phyloP scores from a whole-genome alignment of 2,888 invertebrate species.

The Hyposoter dolosus region DNA sequence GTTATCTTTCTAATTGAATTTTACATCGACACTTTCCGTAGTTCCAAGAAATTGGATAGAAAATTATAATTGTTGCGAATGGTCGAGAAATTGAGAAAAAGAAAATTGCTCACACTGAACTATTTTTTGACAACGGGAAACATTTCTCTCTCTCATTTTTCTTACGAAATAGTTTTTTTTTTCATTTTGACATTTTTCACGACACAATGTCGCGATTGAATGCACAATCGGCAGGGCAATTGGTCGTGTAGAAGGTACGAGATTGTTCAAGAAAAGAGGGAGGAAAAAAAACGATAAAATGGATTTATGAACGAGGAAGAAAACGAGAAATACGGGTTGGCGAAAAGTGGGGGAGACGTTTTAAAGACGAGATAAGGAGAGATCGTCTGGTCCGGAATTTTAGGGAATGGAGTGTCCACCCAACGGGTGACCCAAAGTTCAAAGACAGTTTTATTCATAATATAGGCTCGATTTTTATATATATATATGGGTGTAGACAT shows the following conservation, averaged over 20 bases:
- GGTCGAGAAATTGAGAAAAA: neutral
- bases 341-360: slow-evolving; percentile 21
- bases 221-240: neutral
- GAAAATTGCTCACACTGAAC: neutral
- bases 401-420: slow-evolving; percentile 21
- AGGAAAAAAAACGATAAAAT: neutral
- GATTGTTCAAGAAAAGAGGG: neutral
- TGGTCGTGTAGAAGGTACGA: slow-evolving; percentile 1
- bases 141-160: neutral
- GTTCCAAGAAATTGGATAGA: neutral
- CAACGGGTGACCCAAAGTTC: slow-evolving; percentile 40
- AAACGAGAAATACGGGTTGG: slow-evolving; percentile 16
- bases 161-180: neutral
- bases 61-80: neutral
- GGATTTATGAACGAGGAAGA: slow-evolving; percentile 21
- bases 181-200: neutral
- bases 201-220: neutral
- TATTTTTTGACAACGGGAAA: neutral
- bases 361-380: slow-evolving; percentile 46
- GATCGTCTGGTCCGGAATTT: slow-evolving; percentile 54
- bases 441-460: slow-evolving; percentile 22
- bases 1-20: neutral
- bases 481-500: neutral
- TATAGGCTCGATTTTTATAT: neutral
- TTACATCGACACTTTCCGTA: too few species aligned